Conservation (phyloP, 2,888 invertebrate genomes). For the Sturmia bella region DNA sequence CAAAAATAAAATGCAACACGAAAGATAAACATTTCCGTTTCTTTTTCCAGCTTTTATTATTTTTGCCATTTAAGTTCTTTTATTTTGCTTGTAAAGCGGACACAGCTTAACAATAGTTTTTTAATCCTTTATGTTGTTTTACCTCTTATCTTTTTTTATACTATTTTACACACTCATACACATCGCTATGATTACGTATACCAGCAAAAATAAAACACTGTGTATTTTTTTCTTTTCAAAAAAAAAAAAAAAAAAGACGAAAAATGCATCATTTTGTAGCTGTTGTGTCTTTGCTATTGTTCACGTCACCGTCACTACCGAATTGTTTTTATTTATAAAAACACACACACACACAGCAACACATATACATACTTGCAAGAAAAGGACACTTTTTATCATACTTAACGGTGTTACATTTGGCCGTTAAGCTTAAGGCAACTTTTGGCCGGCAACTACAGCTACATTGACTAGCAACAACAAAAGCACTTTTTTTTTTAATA, state of each 20-base stretch:
- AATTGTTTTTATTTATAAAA: constrained; percentile 15
- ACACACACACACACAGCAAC: too few species aligned
- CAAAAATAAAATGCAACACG: constrained; percentile 72
- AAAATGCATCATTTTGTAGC: constrained; percentile 20
- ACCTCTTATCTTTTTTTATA: constrained; percentile 12
- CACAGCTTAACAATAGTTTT: constrained; percentile 51
- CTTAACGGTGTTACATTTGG: constrained; percentile 57
- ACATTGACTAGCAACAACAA: constrained; percentile 5
- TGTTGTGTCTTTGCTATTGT: constrained; percentile 40
- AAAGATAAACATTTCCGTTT: constrained; percentile 72
- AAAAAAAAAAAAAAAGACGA: not conserved
- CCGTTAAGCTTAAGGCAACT: constrained; percentile 60
- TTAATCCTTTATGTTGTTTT: constrained; percentile 56
- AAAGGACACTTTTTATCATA: constrained; percentile 11
- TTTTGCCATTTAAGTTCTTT: constrained; percentile 44
- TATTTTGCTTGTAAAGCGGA: constrained; percentile 46
- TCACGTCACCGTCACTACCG: constrained; percentile 49
- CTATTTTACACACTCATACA: not conserved
- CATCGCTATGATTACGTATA: not conserved
- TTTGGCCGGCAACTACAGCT: constrained; percentile 38
- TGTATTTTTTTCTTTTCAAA: not conserved
- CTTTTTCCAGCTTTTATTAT: constrained; percentile 34
- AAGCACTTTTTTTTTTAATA: constrained; percentile 11
- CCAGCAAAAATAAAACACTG: not conserved
- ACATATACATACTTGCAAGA: too few species aligned